Percentiles rank a stretch among this genome's conserved stretches.
Evolutionary conservation across 2,888 invertebrate genomes (phyloP).

Genomic region (Arge pagana): DNA sequence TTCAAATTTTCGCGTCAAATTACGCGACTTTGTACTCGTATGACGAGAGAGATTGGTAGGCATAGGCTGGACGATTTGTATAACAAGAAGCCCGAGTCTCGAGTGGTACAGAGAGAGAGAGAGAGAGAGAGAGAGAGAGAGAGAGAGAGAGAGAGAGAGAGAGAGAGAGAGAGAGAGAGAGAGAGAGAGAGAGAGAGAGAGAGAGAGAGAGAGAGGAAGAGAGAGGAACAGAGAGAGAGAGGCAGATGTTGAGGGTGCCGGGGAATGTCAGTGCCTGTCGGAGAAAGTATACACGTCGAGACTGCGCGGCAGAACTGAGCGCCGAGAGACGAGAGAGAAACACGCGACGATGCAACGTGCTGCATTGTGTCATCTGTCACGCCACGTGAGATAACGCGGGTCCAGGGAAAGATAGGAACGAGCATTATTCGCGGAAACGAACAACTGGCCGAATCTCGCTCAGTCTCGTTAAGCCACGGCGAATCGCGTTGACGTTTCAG

Average conservation of each 20-base stretch:
- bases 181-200: neutral
- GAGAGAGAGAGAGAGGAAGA: neutral
- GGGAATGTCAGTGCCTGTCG: constrained; percentile 6
- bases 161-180: neutral
- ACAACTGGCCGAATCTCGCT: no score
- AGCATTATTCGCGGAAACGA: no score
- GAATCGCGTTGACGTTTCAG: no score
- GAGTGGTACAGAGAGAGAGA: neutral
- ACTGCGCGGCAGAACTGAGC: neutral
- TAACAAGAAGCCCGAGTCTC: no score
- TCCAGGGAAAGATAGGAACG: constrained; percentile 4
- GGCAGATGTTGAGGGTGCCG: neutral
- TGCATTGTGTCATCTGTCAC: constrained; percentile 17
- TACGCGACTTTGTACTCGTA: no score
- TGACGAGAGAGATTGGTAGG: no score
- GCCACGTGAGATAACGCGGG: constrained; percentile 1
- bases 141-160: neutral
- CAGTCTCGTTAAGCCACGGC: no score
- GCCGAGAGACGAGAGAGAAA: neutral
- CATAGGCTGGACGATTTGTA: constrained; percentile 5
- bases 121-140: neutral
- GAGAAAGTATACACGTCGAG: constrained; percentile 3
- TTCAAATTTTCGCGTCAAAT: no score
- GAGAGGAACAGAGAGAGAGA: neutral
- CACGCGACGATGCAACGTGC: constrained; percentile 5